Base-by-base conservation (phyloP, 2,888 invertebrate genomes). In the Rhodophaea formosa region DNA sequence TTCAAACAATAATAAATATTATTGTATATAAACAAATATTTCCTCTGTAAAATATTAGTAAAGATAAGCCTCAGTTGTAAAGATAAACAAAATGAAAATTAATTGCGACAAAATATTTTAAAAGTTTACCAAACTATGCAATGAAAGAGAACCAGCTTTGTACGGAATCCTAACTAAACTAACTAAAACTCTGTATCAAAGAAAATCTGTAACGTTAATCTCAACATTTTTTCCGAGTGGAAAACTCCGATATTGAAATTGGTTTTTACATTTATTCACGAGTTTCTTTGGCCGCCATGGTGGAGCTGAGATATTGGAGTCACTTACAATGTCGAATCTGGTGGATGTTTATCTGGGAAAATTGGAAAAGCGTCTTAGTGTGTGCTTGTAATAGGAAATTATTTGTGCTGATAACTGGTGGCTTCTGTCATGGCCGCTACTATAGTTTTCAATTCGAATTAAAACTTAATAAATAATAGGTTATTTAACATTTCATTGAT, bases 311-410 rank as follows among this genome's bases (percentile, higher is more conserved):
- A 35, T n/a, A 32, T 32, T 8, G 43, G 43, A n/a, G n/a, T 54
- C 23, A 30, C 7, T 54, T 54, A 32, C 60, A 49, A 53, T 58
- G 53, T 57, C 44, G 30, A 43, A 70, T 63, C 68, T 59, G 62
- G 58, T 51, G 62, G 70, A 75, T 84, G 80, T 88, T 88, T 86
- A 80, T 83, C 83, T 80, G 81, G 73, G 79, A 80, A 88, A 88
- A 88, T 88, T 86, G 88, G 77, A 80, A 84, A 80, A 77, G 68
- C 80, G 70, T 80, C 82, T 87, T 84, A 86, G 77, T 77, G 72
- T 79, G 70, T 76, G 80, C 71, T 74, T 75, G 80, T 84, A 80
- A 82, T 82, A 76, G 83, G 75, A 86, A 86, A 86, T 87, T 84
- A 87, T 86, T 87, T 86, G 82, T 79, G 75, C 72, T 80, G 78